These are phyloP conservation scores for Scartelaos histophorus DNA, from an alignment of 2,113 vertebrate species.

Conservation along the genomic window DNA sequence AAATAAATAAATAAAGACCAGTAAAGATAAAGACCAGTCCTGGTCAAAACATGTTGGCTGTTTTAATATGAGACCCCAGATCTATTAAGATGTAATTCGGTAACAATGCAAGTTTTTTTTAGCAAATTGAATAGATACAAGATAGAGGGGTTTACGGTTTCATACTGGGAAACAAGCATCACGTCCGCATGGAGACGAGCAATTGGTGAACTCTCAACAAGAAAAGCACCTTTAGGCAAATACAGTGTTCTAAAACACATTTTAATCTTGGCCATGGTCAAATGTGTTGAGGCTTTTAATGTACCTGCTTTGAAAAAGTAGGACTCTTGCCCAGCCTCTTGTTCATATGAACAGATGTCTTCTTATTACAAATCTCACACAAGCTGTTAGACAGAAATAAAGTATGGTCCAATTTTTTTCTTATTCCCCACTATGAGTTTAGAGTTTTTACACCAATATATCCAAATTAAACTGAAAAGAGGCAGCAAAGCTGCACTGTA, in stretches of 20 bases:
- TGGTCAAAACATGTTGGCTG: too few relatives aligned
- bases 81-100: too few relatives aligned
- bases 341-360: constrained; percentile 4
- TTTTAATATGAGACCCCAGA: too few relatives aligned
- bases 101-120: too few relatives aligned
- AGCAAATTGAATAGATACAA: too few relatives aligned
- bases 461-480: neutral
- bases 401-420: neutral
- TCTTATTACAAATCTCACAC: constrained; percentile 5
- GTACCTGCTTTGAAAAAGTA: neutral
- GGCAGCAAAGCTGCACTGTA: neutral
- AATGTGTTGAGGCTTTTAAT: neutral
- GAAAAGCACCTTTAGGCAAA: neutral
- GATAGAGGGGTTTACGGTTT: too few relatives aligned
- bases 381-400: neutral
- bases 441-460: neutral
- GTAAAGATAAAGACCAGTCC: too few relatives aligned
- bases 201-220: too few relatives aligned
- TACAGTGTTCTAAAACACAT: neutral
- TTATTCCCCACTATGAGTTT: neutral
- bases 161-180: too few relatives aligned
- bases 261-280: neutral
- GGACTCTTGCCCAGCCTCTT: neutral
- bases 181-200: too few relatives aligned
- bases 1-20: too few relatives aligned